Base-by-base conservation (phyloP, 2,797 vertebrate genomes). In the Ciconia nigra region DNA sequence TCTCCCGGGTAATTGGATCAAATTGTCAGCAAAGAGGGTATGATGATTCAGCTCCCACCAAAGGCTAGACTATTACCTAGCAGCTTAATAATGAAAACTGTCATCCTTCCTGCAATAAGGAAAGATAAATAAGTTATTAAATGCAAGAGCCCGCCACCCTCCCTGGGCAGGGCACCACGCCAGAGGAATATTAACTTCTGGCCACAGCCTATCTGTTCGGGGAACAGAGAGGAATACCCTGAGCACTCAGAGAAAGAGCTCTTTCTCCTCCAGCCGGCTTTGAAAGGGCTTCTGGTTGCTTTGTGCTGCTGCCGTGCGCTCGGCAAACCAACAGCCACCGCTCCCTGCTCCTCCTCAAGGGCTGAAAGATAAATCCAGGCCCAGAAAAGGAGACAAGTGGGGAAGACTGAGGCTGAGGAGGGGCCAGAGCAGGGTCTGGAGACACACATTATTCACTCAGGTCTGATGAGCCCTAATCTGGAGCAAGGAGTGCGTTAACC, bases 51-150 rank as follows among this genome's bases (percentile, higher is more conserved):
- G 97, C 96, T 97, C 95, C 92, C 83, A 94, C 92, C 93, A 80
- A 96, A 91, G 91, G 93, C 96, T 83, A 96, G 94, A 71, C 96
- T 93, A 96, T 97, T 97, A 97, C 95, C 97, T 94, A 93, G 96
- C 94, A 95, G 94, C 92, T 96, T 96, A 96, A 95, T 97, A 97
- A 97, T 95, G 96, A 96, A 97, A 97, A 96, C 95, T 97, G 97
- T 95, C 97, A 97, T 97, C 94, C 87, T 97, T 93, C 94, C 91
- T 78, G 96, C 97, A 97, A 97, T 97, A 97, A 98, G 95, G 93
- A 92, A 97, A 97, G 97, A 98, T 98, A 96, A 98, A 98, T 94
- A 97, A 96, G 95, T 96, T 93, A 96, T 97, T 97, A 97, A 97
- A 97, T 39, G 77, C 91, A 77, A 93, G 83, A 76, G 61, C 87